Percentiles rank a stretch among this genome's conserved stretches.
These are phyloP conservation scores for Opisthocomus hoazin DNA, from an alignment of 2,113 vertebrate genomes.

Conservation along the genomic window DNA sequence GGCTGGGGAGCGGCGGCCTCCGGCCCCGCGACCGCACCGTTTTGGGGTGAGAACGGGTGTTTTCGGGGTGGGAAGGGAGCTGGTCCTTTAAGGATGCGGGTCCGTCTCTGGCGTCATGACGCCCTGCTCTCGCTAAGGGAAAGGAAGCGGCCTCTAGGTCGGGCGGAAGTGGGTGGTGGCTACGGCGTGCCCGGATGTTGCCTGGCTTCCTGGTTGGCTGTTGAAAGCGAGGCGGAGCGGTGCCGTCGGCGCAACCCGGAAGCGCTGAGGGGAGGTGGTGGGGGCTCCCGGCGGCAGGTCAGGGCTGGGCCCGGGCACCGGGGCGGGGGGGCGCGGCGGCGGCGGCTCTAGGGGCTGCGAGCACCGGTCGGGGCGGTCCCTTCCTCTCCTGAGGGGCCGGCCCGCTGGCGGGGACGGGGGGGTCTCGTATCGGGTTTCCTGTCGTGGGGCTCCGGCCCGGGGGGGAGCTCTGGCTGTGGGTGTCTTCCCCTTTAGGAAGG, in stretches of 20 bases:
- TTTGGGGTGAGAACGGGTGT: neutral
- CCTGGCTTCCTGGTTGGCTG: neutral
- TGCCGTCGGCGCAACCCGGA: neutral
- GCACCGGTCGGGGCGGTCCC: neutral
- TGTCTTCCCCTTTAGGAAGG: neutral
- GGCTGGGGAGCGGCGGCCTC: neutral
- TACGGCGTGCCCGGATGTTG: rapidly evolving
- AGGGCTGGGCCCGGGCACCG: neutral
- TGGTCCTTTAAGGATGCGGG: neutral
- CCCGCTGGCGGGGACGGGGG: too few relatives aligned
- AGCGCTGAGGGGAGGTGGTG: neutral
- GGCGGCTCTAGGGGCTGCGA: too few relatives aligned
- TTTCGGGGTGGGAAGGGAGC: neutral
- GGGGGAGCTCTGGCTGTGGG: neutral
- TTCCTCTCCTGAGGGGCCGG: neutral
- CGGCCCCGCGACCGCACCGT: neutral
- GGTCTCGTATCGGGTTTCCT: too few relatives aligned
- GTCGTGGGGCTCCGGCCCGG: neutral
- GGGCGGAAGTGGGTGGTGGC: rapidly evolving
- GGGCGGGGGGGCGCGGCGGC: too few relatives aligned
- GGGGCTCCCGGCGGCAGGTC: neutral
- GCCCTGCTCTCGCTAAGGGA: rapidly evolving
- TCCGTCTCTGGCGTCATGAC: rapidly evolving
- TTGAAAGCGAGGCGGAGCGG: rapidly evolving
- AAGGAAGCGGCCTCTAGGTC: rapidly evolving